Percentiles rank a stretch among this genome's conserved stretches.
These are phyloP conservation scores for Eupsittula cactorum DNA, from an alignment of 2,113 vertebrate genomes.

Conservation along the genomic window DNA sequence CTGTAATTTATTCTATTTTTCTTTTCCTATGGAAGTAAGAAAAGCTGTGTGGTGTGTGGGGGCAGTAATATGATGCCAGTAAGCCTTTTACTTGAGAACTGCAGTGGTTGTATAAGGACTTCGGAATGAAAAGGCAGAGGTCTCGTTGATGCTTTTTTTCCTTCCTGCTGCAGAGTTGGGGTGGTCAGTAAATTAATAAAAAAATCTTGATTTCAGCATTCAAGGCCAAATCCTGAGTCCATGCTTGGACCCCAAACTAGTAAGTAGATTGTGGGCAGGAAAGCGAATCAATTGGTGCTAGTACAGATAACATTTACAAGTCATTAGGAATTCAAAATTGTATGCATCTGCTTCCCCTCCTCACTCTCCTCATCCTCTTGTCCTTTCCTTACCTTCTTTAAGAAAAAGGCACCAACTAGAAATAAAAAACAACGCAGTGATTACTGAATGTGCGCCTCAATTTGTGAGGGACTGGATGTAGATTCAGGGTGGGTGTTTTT, in stretches of 20 bases:
- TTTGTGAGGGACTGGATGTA: not conserved
- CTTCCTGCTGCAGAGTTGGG: slow-evolving; percentile 20
- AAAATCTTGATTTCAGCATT: not conserved
- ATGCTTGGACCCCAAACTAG: not conserved
- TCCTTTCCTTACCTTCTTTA: not conserved
- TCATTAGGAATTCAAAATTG: not conserved
- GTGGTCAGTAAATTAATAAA: not conserved
- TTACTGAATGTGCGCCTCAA: not conserved
- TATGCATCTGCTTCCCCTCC: not conserved
- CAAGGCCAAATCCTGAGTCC: not conserved
- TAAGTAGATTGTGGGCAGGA: not conserved
- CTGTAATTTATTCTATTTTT: not conserved
- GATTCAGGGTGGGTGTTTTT: not conserved
- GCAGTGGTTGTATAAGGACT: slow-evolving; percentile 55
- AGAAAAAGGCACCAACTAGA: not conserved
- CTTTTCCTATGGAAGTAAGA: not conserved
- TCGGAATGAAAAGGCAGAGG: not conserved
- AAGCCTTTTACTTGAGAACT: slow-evolving; percentile 4
- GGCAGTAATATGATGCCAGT: not conserved
- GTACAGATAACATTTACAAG: not conserved
- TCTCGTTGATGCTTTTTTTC: not conserved
- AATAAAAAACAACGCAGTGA: not conserved
- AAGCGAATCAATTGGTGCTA: not conserved
- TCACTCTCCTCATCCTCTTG: not conserved
- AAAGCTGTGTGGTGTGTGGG: not conserved